These are phyloP conservation scores for Gnathonemus echidnorhynchus DNA, from an alignment of 2,113 vertebrate species.

Conservation along the genomic window DNA sequence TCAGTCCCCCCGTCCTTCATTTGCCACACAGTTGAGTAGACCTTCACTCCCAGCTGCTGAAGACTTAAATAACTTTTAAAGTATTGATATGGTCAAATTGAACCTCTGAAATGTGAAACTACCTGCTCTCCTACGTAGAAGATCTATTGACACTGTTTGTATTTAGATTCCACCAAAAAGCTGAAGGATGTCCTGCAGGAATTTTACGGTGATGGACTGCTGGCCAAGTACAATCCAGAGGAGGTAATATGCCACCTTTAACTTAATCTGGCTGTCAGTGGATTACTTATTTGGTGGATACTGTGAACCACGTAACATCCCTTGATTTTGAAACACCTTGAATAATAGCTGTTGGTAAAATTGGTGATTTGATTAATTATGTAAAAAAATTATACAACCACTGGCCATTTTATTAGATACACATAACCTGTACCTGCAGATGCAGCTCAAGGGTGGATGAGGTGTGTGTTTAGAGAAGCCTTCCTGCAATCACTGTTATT, in stretches of 20 bases:
- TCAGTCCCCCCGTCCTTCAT: not conserved
- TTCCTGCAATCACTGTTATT: not conserved
- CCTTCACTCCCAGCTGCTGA: not conserved
- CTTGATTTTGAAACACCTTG: not conserved
- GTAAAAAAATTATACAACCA: not conserved
- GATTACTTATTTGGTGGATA: not conserved
- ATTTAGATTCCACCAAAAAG: slow-evolving; percentile 87
- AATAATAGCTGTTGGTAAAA: not conserved
- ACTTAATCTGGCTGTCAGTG: not conserved
- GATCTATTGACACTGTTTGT: slow-evolving; percentile 35
- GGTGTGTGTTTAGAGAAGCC: not conserved
- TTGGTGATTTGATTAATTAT: not conserved
- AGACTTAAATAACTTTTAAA: not conserved
- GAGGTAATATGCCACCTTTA: slow-evolving; percentile 62
- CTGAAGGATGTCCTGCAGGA: slow-evolving; percentile 91
- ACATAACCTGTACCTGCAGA: not conserved
- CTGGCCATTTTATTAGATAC: not conserved
- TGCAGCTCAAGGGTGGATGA: too few relatives aligned
- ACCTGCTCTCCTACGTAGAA: not conserved
- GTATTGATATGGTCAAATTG: not conserved
- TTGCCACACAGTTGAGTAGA: not conserved
- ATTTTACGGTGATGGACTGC: slow-evolving; percentile 84
- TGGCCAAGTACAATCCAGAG: slow-evolving; percentile 91
- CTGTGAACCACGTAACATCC: not conserved
- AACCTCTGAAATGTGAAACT: not conserved